A percentile compares a stretch with the other conserved stretches of the same genome.
phyloP scores from a whole-genome alignment of 2,797 vertebrate genomes.

The Hyperoplus immaculatus region DNA sequence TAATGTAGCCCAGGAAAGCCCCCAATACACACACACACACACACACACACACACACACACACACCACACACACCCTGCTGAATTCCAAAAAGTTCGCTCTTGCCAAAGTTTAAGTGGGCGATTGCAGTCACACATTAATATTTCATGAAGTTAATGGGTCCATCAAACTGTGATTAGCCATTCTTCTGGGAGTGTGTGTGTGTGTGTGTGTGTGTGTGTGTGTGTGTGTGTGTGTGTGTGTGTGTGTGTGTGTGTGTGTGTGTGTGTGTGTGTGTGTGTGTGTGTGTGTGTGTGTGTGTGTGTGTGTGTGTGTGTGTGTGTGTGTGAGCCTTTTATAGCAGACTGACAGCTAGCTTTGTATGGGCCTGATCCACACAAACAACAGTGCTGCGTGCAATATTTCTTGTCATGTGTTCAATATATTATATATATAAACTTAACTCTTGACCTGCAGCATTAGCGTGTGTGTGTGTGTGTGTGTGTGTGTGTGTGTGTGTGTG shows the following conservation, averaged over 20 bases:
- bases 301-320: too few relatives aligned
- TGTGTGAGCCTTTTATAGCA: constrained; percentile 53
- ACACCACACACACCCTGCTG: constrained; percentile 13
- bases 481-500: too few relatives aligned
- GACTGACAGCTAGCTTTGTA: constrained; percentile 62
- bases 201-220: too few relatives aligned
- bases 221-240: too few relatives aligned
- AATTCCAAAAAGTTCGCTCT: constrained; percentile 73
- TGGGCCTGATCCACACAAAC: constrained; percentile 68
- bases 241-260: too few relatives aligned
- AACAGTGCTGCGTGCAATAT: constrained; percentile 36
- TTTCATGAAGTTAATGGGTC: constrained; percentile 82
- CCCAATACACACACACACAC: not conserved
- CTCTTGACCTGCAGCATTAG: constrained; percentile 29
- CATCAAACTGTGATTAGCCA: constrained; percentile 79
- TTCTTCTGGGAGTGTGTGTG: constrained; percentile 69
- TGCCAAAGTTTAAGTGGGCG: constrained; percentile 84
- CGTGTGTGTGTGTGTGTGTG: not conserved
- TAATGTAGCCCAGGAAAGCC: constrained; percentile 52
- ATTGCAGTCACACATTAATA: constrained; percentile 81
- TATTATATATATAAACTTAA: constrained; percentile 25
- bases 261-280: too few relatives aligned
- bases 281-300: too few relatives aligned
- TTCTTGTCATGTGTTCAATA: constrained; percentile 37
- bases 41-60: too few relatives aligned